Base-by-base conservation (phyloP, 2,113 vertebrate species). In the Tetrao urogallus region DNA sequence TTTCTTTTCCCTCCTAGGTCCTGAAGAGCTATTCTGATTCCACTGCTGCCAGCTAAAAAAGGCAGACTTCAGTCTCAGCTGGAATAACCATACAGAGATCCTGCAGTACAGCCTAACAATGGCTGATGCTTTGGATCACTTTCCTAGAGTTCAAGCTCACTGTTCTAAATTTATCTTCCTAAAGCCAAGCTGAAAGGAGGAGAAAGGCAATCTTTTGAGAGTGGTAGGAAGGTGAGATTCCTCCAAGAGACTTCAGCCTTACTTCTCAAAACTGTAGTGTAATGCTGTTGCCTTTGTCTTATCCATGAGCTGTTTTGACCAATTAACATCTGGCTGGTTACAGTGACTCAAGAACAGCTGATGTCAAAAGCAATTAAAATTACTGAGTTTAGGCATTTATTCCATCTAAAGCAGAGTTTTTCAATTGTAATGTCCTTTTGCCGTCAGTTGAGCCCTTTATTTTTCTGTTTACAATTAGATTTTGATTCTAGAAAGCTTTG, bases 241-340 rank as follows among this genome's bases (percentile, higher is more conserved):
- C 6, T 81, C 30, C 64, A 36, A 48, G 89, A 27, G 22, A 13
- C 38, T 50, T 76, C 63, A 20, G 34, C 32, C 34, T 64, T 1
- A 0, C 13, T 9, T 10, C 21, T 8, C 5, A n/a, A 0, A 3
- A 2, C 25, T 64, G 38, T 22, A 3, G 0, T 11, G 34, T 25
- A 32, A 30, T 10, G 61, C 8, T 40, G 2, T 58, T 54, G 6
- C 24, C 5, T 81, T 58, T 72, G 63, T 30, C 73, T 76, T 45
- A n/a, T 3, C 70, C 34, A 2, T 14, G 30, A 38, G 28, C 70
- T 65, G 6, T 67, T 50, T 2, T 32, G 45, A 17, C 25, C 54
- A 20, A 40, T n/a, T n/a, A 4, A 22, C 32, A 14, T 30, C 32
- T 50, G 70, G 20, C 22, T 70, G 38, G 21, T 14, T 52, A 8